Percentiles rank a stretch among this genome's conserved stretches.
phyloP scores from a whole-genome alignment of 2,888 invertebrate genomes.

The Thumatha senex region DNA sequence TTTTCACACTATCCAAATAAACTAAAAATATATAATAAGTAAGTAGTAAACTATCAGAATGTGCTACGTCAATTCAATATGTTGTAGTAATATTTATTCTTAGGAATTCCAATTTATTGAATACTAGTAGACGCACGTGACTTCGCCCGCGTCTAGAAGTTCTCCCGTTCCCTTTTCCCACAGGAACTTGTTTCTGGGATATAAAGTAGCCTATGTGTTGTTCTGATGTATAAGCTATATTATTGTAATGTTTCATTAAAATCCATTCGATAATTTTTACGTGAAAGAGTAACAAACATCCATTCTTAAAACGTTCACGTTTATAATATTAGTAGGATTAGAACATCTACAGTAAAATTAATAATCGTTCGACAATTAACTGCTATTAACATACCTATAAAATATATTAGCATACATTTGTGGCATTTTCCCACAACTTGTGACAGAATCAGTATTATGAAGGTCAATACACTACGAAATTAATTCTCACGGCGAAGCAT shows the following conservation, averaged over 20 bases:
- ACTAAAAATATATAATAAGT: background rate
- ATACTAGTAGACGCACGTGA: too few species aligned
- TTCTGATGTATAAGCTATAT: too few species aligned
- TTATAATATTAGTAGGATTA: too few species aligned
- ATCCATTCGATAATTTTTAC: too few species aligned
- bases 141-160: too few species aligned
- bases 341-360: constrained; percentile 9
- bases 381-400: constrained; percentile 32
- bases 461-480: constrained; percentile 72
- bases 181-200: too few species aligned
- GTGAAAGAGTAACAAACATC: too few species aligned
- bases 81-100: constrained; percentile 16
- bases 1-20: background rate
- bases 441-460: constrained; percentile 59
- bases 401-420: constrained; percentile 43
- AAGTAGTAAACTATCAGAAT: constrained; percentile 10
- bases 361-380: constrained; percentile 23
- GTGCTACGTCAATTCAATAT: constrained; percentile 11
- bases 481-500: constrained; percentile 74
- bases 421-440: constrained; percentile 59
- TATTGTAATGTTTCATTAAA: too few species aligned
- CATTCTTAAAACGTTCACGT: too few species aligned
- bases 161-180: too few species aligned
- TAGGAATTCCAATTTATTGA: constrained; percentile 13
- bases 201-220: too few species aligned